Evolutionary conservation across 2,113 vertebrate genomes (phyloP), one percentile per base, ranked within the genome.

Genomic region (Elephantulus edwardii): DNA sequence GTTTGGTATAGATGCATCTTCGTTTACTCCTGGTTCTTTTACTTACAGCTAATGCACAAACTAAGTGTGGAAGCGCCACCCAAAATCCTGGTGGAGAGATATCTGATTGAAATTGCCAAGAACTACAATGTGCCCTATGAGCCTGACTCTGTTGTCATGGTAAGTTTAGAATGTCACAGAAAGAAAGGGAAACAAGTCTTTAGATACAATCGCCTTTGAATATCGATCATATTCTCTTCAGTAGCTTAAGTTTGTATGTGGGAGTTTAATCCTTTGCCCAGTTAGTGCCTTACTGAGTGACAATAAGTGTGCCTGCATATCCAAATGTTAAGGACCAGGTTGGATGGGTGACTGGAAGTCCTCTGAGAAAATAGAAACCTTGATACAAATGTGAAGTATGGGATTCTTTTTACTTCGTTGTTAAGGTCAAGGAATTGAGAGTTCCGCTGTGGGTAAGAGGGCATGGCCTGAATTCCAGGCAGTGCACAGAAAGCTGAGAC

Each of bases 71-170:
- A 99, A 96, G 98, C 99, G 0, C 99, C 99, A 6, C 99, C 99
- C 77, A 99, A 99, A 97, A 99, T 99, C 94, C 96, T 99, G 91
- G 99, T 99, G 93, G 99, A 99, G 95, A 98, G 99, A 89, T 99
- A 99, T 93, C 97, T 99, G 95, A 99, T 99, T 2, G 99, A 99
- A 97, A 99, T 99, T 26, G 99, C 99, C 70, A 99, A 99, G 97
- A 99, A 99, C 97, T 99, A 99, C 93, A 99, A 98, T 9, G 99
- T 99, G 14, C 99, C 98, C 4, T 99, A 99, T 66, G 99, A 99
- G 58, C 99, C 99, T 17, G 99, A 99, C 44, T 98, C 99, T 0
- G 98, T 99, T 96, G 99, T 99, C 94, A 98, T 98, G 98, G 99
- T 99, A 97, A 98, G 99, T 97, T 75, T 60, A 84, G 48, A 17